These are phyloP conservation scores for Pristionchus entomophagus DNA, from an alignment of 2,888 invertebrate species.

Conservation along the genomic window DNA sequence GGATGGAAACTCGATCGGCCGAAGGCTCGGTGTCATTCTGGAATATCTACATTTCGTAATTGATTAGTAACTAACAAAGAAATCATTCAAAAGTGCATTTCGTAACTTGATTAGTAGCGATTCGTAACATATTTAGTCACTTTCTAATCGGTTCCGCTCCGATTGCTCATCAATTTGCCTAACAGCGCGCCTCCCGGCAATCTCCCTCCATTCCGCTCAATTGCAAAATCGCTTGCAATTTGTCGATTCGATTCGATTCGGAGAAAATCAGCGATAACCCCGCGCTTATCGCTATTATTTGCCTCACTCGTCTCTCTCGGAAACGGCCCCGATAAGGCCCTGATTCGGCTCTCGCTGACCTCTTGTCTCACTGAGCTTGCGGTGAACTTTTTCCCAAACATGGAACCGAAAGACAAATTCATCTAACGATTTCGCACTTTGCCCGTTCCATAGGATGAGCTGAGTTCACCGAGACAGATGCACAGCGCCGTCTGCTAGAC, in stretches of 20 bases:
- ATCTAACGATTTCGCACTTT: no score
- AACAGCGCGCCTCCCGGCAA: not conserved
- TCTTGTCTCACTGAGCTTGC: no score
- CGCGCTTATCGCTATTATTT: not conserved
- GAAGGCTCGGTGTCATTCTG: not conserved
- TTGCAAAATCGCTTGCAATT: constrained; percentile 15
- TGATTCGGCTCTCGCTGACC: not conserved
- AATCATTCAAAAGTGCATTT: not conserved
- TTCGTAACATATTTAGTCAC: no score
- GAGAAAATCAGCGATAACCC: not conserved
- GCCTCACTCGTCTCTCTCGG: not conserved
- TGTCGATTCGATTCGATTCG: not conserved
- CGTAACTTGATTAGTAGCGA: not conserved
- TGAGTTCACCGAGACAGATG: no score
- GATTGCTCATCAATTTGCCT: constrained; percentile 17
- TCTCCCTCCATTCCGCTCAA: not conserved
- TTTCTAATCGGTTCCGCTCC: not conserved
- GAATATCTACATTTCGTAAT: not conserved
- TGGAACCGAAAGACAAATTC: no score
- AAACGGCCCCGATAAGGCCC: not conserved
- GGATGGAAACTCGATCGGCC: not conserved
- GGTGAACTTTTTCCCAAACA: not conserved
- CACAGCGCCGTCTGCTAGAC: no score
- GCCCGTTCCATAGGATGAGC: no score
- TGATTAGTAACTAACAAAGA: not conserved